Evolutionary conservation across 2,797 vertebrate genomes (phyloP).

Genomic region (Sebastiscus tertius): DNA sequence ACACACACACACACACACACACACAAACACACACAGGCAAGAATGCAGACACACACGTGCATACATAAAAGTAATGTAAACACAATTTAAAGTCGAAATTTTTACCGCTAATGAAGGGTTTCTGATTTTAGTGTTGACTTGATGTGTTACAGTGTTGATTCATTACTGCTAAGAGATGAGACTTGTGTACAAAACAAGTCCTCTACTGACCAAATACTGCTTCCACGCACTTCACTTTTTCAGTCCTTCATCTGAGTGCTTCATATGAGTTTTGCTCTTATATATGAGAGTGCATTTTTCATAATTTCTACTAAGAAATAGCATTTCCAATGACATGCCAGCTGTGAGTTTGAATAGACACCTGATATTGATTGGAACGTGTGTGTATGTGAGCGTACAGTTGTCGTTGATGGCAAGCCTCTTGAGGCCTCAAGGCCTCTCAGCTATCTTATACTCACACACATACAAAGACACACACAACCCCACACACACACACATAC

Average conservation of each 20-base stretch:
- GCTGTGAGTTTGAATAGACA: constrained; percentile 44
- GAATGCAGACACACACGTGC: neutral
- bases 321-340: constrained; percentile 18
- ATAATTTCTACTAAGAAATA: constrained; percentile 35
- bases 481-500: neutral
- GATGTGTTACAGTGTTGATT: neutral
- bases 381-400: constrained; percentile 9
- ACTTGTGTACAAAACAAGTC: neutral
- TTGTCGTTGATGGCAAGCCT: constrained; percentile 30
- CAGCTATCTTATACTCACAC: constrained; percentile 10
- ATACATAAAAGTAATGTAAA: constrained; percentile 21
- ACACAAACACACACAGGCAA: neutral
- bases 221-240: neutral
- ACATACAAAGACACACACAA: neutral
- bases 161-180: neutral
- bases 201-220: constrained; percentile 9
- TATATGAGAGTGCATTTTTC: constrained; percentile 26
- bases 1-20: neutral
- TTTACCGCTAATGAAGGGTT: neutral
- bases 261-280: constrained; percentile 5
- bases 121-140: neutral
- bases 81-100: constrained; percentile 1
- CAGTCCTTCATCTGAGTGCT: constrained; percentile 27
- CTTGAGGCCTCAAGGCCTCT: constrained; percentile 60
- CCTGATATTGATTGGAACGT: constrained; percentile 58